These are phyloP conservation scores for Actinostola sp. DNA, from an alignment of 92 coral and sea anemone genomes.

Conservation along the genomic window DNA sequence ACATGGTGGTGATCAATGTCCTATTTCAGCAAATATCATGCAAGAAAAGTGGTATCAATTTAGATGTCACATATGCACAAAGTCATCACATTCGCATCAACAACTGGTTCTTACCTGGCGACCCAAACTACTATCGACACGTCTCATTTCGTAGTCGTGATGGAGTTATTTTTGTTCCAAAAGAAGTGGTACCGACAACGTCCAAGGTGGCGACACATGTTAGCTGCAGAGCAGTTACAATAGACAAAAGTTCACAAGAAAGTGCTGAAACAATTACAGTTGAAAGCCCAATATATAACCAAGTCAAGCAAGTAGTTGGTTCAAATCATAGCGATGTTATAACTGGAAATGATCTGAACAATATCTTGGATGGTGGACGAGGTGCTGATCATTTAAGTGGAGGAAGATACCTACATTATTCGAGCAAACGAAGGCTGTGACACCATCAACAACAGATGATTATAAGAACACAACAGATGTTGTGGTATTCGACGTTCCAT, in stretches of 20 bases:
- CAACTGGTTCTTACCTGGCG: constrained; percentile 58
- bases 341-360: constrained; percentile 44
- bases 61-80: constrained; percentile 38
- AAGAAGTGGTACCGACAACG: not conserved
- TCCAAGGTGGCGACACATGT: constrained; percentile 9
- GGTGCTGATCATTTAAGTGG: constrained; percentile 47
- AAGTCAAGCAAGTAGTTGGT: constrained; percentile 48
- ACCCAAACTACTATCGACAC: constrained; percentile 44
- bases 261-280: constrained; percentile 2
- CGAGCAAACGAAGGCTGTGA: constrained; percentile 61
- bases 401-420: constrained; percentile 61
- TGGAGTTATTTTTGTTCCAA: constrained; percentile 52
- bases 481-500: constrained; percentile 47
- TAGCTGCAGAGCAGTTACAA: constrained; percentile 50
- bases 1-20: constrained; percentile 53
- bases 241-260: constrained; percentile 21
- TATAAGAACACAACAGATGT: constrained; percentile 42
- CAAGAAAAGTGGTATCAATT: constrained; percentile 20
- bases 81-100: constrained; percentile 56
- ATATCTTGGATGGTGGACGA: constrained; percentile 52
- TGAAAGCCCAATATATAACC: not conserved
- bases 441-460: constrained; percentile 51
- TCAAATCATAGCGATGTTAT: constrained; percentile 27
- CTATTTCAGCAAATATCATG: constrained; percentile 27
- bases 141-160: constrained; percentile 59